Percentiles rank a stretch among this genome's conserved stretches.
Conservation (phyloP, 1,140 invertebrate genomes). For the Drosophila azteca region DNA sequence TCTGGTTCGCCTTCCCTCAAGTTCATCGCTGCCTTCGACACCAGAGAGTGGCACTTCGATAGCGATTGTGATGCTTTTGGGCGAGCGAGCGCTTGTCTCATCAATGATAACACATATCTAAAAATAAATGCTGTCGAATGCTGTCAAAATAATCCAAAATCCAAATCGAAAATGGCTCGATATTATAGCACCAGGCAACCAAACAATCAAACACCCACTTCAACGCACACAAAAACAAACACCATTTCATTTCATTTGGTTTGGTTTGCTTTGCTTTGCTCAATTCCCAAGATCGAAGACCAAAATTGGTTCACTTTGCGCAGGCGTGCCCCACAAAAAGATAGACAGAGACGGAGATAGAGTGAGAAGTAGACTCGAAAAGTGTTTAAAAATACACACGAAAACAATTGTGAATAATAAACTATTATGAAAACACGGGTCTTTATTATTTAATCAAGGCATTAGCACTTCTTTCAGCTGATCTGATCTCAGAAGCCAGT, state of each 20-base stretch:
- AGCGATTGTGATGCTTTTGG: slow-evolving; percentile 23
- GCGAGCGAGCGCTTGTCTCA: slow-evolving; percentile 9
- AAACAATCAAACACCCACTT: slow-evolving; percentile 3
- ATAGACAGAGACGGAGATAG: slow-evolving; percentile 10
- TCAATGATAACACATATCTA: slow-evolving; percentile 49
- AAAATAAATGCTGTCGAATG: slow-evolving; percentile 60
- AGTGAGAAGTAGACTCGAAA: slow-evolving; percentile 6
- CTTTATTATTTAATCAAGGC: slow-evolving; percentile 54
- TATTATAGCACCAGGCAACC: slow-evolving; percentile 24
- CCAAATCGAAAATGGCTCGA: slow-evolving; percentile 38
- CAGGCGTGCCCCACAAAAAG: slow-evolving; percentile 36
- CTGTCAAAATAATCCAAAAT: slow-evolving; percentile 49
- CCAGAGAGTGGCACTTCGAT: slow-evolving; percentile 11
- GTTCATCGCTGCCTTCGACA: background rate
- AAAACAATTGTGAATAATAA: slow-evolving; percentile 49
- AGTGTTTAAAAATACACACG: slow-evolving; percentile 53
- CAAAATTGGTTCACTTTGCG: slow-evolving; percentile 52
- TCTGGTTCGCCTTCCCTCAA: too few relatives aligned
- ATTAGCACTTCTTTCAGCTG: slow-evolving; percentile 53
- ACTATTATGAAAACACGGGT: slow-evolving; percentile 36
- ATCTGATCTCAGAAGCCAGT: slow-evolving; percentile 10
- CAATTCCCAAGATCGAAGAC: slow-evolving; percentile 19
- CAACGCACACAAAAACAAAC: slow-evolving; percentile 19
- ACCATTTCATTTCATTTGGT: slow-evolving; percentile 1
- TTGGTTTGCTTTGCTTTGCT: background rate